Evolutionary conservation across 2,888 invertebrate genomes (phyloP).

Genomic region (Leptinotarsa juncta): DNA sequence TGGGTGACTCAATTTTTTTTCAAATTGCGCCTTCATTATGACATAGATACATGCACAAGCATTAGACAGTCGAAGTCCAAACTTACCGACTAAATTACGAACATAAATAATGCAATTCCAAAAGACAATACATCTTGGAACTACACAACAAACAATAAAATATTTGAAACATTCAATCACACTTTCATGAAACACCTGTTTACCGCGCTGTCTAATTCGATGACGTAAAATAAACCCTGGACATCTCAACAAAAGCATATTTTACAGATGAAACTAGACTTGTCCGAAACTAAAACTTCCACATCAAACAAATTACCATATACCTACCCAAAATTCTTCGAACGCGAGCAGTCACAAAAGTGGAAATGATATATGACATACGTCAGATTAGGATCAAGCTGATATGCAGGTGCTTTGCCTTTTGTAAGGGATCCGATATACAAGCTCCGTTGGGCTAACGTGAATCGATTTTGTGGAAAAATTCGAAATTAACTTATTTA

Average conservation of each 20-base stretch:
- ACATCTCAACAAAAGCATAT: conserved; percentile 16
- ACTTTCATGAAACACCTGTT: neutral
- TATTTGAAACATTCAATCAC: neutral
- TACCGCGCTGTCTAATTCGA: neutral
- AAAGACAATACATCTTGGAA: no score
- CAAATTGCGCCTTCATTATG: no score
- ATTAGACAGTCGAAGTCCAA: no score
- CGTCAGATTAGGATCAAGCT: conserved; percentile 48
- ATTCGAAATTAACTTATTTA: conserved; percentile 11
- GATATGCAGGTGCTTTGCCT: conserved; percentile 48
- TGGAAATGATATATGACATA: conserved; percentile 50
- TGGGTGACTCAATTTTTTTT: no score
- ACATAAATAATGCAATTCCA: no score
- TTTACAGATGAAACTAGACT: neutral
- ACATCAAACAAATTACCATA: conserved; percentile 22
- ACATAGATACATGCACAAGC: no score
- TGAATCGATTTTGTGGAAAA: conserved; percentile 43
- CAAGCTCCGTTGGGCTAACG: conserved; percentile 30
- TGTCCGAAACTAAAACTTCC: conserved; percentile 1
- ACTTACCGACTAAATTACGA: no score
- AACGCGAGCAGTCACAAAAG: conserved; percentile 31
- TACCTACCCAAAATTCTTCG: conserved; percentile 24
- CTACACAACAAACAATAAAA: neutral
- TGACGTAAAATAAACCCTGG: neutral
- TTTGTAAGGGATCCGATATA: conserved; percentile 31